These are phyloP conservation scores for Eubasilissa regina DNA, from an alignment of 1,140 invertebrate species.

Conservation along the genomic window DNA sequence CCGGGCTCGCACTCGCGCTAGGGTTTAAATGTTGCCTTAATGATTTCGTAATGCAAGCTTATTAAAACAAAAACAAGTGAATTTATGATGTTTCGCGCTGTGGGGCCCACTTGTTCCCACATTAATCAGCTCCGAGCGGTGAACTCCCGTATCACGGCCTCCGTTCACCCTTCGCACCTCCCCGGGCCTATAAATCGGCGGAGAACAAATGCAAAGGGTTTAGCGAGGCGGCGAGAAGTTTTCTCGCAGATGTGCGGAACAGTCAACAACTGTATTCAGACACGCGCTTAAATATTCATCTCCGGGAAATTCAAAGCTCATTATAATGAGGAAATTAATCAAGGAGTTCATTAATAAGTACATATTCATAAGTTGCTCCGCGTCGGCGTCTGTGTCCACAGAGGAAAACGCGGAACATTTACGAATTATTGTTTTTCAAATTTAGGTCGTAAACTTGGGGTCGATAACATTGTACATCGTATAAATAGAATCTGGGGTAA, in stretches of 20 bases:
- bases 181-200: too few species aligned
- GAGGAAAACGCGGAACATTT: too few species aligned
- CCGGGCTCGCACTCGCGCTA: background rate
- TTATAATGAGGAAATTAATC: background rate
- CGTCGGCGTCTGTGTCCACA: too few species aligned
- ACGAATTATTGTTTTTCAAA: too few species aligned
- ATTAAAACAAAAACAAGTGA: slow-evolving; percentile 21
- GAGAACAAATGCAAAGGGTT: background rate
- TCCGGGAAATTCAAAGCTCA: background rate
- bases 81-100: slow-evolving; percentile 9
- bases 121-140: slow-evolving; percentile 4
- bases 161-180: too few species aligned
- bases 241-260: background rate
- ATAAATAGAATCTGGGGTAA: too few species aligned
- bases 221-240: background rate
- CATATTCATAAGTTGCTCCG: too few species aligned
- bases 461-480: too few species aligned
- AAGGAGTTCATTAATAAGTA: background rate
- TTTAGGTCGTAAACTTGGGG: too few species aligned
- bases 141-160: too few species aligned
- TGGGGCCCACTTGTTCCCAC: background rate
- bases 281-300: background rate
- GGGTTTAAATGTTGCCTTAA: background rate
- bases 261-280: background rate
- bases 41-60: slow-evolving; percentile 18